A percentile compares a stretch with the other conserved stretches of the same genome.
phyloP scores from a whole-genome alignment of 2,888 invertebrate genomes.

The Callimorpha dominula region DNA sequence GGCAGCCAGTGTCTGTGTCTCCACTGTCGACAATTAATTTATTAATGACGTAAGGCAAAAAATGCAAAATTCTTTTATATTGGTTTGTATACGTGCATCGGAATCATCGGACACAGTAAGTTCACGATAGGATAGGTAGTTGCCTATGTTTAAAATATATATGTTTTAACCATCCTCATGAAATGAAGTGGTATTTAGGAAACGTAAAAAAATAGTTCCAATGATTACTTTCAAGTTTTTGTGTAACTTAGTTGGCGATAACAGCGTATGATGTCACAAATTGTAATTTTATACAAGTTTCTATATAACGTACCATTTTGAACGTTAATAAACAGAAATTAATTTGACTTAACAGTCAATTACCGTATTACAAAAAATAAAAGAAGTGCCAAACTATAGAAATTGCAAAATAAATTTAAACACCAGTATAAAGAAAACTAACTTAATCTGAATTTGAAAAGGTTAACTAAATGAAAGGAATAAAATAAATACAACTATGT shows the following conservation, averaged over 20 bases:
- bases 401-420: no score
- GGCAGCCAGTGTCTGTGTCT: slow-evolving; percentile 22
- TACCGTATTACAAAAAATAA: neutral
- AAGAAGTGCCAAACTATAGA: neutral
- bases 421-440: neutral
- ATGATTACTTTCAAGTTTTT: no score
- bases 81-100: neutral
- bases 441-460: no score
- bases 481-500: neutral
- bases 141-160: no score
- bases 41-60: slow-evolving; percentile 10
- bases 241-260: no score
- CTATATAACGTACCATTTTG: neutral
- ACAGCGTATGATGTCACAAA: neutral
- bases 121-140: neutral
- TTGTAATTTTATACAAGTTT: neutral
- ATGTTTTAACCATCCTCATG: neutral
- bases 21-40: neutral
- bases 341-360: neutral
- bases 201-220: no score
- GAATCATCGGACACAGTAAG: neutral
- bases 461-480: neutral
- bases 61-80: neutral
- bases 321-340: neutral
- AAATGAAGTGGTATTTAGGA: no score